Conservation (phyloP, 2,797 vertebrate genomes). For the Acropternis orthonyx region DNA sequence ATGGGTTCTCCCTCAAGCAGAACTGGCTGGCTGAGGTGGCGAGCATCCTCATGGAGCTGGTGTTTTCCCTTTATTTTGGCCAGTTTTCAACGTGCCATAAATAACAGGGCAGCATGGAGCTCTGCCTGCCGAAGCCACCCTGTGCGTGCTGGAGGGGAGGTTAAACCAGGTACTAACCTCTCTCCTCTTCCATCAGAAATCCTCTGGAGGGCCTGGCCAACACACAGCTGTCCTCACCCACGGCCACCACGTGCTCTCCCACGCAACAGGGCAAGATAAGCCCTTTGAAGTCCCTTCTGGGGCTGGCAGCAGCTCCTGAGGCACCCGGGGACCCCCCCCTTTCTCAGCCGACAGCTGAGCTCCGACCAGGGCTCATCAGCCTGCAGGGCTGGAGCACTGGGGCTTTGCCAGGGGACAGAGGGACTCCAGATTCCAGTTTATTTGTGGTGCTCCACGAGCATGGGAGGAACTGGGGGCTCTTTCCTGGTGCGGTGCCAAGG, state of each 20-base stretch:
- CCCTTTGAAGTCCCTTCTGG: conserved; percentile 29
- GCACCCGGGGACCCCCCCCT: not conserved
- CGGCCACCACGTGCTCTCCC: not conserved
- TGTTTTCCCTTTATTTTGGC: not conserved
- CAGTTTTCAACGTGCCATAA: not conserved
- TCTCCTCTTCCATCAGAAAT: not conserved
- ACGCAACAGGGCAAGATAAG: not conserved
- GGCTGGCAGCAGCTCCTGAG: conserved; percentile 10
- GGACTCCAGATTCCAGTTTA: not conserved
- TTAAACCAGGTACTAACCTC: not conserved
- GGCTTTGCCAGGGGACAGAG: not conserved
- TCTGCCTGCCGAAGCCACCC: not conserved
- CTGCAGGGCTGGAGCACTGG: not conserved
- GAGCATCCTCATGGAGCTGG: not conserved
- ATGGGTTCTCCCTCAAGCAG: not conserved
- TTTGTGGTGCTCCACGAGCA: not conserved
- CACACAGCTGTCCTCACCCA: conserved; percentile 7
- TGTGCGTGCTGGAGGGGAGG: not conserved
- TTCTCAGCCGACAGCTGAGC: conserved; percentile 5
- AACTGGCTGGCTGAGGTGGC: not conserved
- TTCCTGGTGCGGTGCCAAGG: fast-evolving
- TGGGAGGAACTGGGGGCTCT: not conserved
- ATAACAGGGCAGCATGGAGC: not conserved
- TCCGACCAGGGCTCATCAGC: not conserved
- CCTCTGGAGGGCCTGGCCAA: not conserved